Conservation (phyloP, 2,797 vertebrate genomes). For the Lagocephalus sceleratus region DNA sequence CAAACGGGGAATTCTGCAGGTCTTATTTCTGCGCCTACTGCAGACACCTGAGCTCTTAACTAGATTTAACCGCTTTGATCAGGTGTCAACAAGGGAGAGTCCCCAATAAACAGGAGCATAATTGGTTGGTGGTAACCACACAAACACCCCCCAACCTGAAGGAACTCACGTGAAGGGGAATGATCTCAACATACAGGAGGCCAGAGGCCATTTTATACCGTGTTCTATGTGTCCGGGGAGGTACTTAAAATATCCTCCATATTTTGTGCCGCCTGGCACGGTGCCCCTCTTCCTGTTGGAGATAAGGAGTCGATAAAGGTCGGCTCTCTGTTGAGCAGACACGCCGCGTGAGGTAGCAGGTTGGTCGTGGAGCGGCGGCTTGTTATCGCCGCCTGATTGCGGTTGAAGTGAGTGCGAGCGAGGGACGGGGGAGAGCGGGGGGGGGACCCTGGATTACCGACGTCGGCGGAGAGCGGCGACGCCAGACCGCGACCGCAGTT, state of each 20-base stretch:
- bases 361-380: slow-evolving; percentile 44
- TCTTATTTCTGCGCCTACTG: too few species aligned
- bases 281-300: slow-evolving; percentile 41
- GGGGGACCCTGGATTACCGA: too few species aligned
- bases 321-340: slow-evolving; percentile 35
- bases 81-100: not conserved
- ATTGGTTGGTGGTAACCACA: not conserved
- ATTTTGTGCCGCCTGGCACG: slow-evolving; percentile 24
- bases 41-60: not conserved
- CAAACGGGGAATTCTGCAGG: slow-evolving; percentile 1
- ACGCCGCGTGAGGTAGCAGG: slow-evolving; percentile 31
- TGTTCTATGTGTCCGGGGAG: not conserved
- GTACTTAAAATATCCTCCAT: not conserved
- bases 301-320: slow-evolving; percentile 51
- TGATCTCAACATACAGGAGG: not conserved
- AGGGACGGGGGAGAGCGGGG: too few species aligned
- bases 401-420: slow-evolving; percentile 11
- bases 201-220: not conserved
- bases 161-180: too few species aligned
- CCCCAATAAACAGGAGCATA: not conserved
- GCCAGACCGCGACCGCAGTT: too few species aligned
- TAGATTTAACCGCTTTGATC: slow-evolving; percentile 5
- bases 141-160: not conserved
- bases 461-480: too few species aligned
- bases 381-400: slow-evolving; percentile 56